Conservation (phyloP, 2,113 vertebrate species). For the Engystomops pustulosus region DNA sequence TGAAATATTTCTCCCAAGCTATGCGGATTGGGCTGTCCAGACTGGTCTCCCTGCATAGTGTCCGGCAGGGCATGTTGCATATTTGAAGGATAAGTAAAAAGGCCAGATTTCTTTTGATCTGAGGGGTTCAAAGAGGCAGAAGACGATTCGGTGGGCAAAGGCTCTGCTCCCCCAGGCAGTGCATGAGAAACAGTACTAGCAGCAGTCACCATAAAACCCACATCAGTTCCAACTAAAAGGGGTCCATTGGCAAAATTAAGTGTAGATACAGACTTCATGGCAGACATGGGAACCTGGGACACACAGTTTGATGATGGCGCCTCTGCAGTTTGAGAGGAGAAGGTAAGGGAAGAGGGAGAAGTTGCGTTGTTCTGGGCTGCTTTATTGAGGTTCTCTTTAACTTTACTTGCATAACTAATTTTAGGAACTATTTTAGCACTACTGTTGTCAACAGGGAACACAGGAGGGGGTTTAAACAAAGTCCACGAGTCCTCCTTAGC, state of each 20-base stretch:
- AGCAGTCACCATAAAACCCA: slow-evolving; percentile 84
- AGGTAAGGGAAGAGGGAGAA: slow-evolving; percentile 69
- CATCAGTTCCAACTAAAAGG: slow-evolving; percentile 84
- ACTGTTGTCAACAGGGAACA: slow-evolving; percentile 99
- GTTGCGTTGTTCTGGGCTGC: slow-evolving; percentile 80
- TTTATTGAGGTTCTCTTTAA: slow-evolving; percentile 99
- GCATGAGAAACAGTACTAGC: slow-evolving; percentile 82
- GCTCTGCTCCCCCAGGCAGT: slow-evolving; percentile 79
- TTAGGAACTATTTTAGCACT: slow-evolving; percentile 99
- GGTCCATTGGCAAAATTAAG: slow-evolving; percentile 94
- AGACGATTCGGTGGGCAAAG: slow-evolving; percentile 80
- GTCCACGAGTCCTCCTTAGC: slow-evolving; percentile 98
- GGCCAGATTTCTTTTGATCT: slow-evolving; percentile 91
- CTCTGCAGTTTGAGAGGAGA: slow-evolving; percentile 74
- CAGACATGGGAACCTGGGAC: slow-evolving; percentile 97
- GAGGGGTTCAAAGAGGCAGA: slow-evolving; percentile 73
- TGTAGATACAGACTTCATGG: slow-evolving; percentile 97
- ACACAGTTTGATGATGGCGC: slow-evolving; percentile 79
- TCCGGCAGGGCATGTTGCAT: slow-evolving; percentile 95
- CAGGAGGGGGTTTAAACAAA: slow-evolving; percentile 96
- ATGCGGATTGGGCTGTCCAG: slow-evolving; percentile 91
- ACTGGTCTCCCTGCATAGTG: slow-evolving; percentile 84
- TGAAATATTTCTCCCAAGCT: slow-evolving; percentile 97
- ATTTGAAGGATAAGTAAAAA: slow-evolving; percentile 96
- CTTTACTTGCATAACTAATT: slow-evolving; percentile 99